phyloP scores from a whole-genome alignment of 2,888 invertebrate genomes.

The Caradrina kadenii region DNA sequence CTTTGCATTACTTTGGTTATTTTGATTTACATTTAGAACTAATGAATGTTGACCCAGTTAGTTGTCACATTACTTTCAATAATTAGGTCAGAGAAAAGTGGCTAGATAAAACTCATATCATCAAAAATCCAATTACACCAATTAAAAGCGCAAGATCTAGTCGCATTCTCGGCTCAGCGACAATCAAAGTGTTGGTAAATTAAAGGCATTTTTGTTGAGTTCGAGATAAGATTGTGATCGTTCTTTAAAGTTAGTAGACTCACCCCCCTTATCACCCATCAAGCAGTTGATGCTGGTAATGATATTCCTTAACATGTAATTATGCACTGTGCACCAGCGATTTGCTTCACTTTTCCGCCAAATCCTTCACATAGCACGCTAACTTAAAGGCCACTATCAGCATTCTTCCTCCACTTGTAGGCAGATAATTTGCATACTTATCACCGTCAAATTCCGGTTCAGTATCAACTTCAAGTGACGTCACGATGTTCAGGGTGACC shows the following conservation, averaged over 20 bases:
- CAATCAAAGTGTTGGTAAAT: no score
- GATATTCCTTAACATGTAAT: neutral
- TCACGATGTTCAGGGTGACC: conserved; percentile 65
- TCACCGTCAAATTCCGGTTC: conserved; percentile 55
- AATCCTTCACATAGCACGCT: neutral
- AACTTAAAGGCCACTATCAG: conserved; percentile 13
- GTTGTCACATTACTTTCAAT: neutral
- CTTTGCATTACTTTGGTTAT: conserved; percentile 17
- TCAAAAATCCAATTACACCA: no score
- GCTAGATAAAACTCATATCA: neutral
- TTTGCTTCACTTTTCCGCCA: neutral
- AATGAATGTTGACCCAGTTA: neutral
- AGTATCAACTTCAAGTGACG: conserved; percentile 46
- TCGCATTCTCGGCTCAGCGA: no score
- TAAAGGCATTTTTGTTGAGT: no score
- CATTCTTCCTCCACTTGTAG: conserved; percentile 42
- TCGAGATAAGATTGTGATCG: no score
- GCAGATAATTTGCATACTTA: conserved; percentile 60
- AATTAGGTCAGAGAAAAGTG: conserved; percentile 1
- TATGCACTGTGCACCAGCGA: neutral
- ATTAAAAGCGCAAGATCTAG: no score
- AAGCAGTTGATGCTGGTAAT: neutral
- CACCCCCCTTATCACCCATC: no score
- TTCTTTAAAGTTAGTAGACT: no score
- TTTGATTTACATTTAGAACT: neutral